These are phyloP conservation scores for Solenopsis fugax DNA, from an alignment of 1,140 invertebrate species.

Conservation along the genomic window DNA sequence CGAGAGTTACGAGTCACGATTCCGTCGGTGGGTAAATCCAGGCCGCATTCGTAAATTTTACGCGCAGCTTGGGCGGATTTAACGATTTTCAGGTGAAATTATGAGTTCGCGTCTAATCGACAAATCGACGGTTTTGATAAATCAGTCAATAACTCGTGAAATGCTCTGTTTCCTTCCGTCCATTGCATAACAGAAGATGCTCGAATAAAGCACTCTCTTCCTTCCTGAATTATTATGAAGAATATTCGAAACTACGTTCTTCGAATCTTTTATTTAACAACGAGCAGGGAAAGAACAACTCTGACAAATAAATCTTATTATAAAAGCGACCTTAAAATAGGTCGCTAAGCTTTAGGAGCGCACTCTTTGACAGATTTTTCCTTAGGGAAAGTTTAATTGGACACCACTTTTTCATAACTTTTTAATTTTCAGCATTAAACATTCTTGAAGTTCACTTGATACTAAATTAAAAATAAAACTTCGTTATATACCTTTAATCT, in stretches of 20 bases:
- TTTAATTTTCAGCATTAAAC: constrained; percentile 37
- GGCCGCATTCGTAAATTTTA: constrained; percentile 47
- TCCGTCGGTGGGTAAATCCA: constrained; percentile 34
- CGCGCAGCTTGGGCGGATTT: not conserved
- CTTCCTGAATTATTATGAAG: not conserved
- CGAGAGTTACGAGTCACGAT: constrained; percentile 51
- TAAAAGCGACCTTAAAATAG: constrained; percentile 25
- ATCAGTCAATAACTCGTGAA: constrained; percentile 22
- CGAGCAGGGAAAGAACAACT: constrained; percentile 18
- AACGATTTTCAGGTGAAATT: constrained; percentile 50
- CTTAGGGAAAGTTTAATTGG: constrained; percentile 33
- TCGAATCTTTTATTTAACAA: constrained; percentile 22
- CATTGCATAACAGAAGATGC: not conserved
- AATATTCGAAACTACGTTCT: constrained; percentile 1
- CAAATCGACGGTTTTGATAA: constrained; percentile 18
- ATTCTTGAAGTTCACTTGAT: constrained; percentile 1
- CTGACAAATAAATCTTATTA: constrained; percentile 45
- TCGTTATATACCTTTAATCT: constrained; percentile 7
- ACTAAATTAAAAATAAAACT: constrained; percentile 15
- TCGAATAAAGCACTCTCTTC: not conserved
- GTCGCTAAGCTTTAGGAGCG: constrained; percentile 38
- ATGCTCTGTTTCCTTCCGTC: not conserved
- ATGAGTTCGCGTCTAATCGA: not conserved
- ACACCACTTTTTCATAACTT: constrained; percentile 18
- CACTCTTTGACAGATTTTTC: constrained; percentile 46